Conservation (phyloP, 2,113 vertebrate genomes). For the Apodemus speciosus region DNA sequence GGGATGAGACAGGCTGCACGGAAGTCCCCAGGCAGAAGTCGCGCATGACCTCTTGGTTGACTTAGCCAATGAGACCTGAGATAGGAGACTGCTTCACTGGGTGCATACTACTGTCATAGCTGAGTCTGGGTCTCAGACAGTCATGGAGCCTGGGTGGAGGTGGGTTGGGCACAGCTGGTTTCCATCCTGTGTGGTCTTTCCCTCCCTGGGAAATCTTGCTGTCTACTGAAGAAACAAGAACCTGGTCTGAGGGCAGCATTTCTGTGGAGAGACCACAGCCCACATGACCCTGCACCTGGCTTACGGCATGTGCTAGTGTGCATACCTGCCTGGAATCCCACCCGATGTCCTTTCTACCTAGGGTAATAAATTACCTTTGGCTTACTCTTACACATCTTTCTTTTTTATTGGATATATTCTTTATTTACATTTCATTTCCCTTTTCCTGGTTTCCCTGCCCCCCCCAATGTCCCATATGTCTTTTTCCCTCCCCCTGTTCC, state of each 20-base stretch:
- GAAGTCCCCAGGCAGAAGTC: not conserved
- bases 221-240: not conserved
- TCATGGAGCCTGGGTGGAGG: not conserved
- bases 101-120: not conserved
- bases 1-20: accelerated
- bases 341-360: accelerated
- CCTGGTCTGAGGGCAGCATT: not conserved
- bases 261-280: not conserved
- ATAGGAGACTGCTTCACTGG: accelerated
- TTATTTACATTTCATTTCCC: no score
- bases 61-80: accelerated
- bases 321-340: not conserved
- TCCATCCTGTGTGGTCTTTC: not conserved
- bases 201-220: not conserved
- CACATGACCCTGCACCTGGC: no score
- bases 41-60: not conserved
- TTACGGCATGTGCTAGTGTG: not conserved
- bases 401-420: no score
- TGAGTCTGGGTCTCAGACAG: accelerated
- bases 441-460: no score
- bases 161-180: not conserved
- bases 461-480: no score
- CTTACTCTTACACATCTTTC: not conserved
- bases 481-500: no score
- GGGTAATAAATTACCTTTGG: slow-evolving; percentile 15